Conservation (phyloP, 1,140 invertebrate genomes). For the Cardiocondyla obscurior region DNA sequence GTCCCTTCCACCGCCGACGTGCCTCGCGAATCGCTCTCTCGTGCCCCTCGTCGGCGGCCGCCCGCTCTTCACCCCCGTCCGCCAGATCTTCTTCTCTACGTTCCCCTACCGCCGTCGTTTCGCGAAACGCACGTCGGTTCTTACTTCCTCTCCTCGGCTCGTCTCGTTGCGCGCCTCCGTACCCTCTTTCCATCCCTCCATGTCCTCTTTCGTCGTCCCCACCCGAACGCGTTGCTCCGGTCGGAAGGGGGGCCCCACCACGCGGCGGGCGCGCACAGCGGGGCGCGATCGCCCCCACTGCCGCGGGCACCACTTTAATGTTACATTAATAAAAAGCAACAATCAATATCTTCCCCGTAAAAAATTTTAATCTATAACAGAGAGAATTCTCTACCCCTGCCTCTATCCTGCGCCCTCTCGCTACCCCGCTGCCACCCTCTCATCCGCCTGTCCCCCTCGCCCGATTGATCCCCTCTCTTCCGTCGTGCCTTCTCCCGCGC, state of each 20-base stretch:
- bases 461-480: constrained; percentile 3
- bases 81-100: constrained; percentile 36
- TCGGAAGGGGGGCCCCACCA: constrained; percentile 45
- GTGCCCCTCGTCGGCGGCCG: constrained; percentile 56
- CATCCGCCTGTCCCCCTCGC: neutral
- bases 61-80: neutral
- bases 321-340: constrained; percentile 84
- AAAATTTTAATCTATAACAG: constrained; percentile 84
- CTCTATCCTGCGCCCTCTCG: constrained; percentile 34
- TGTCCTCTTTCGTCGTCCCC: constrained; percentile 48
- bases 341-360: constrained; percentile 84
- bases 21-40: constrained; percentile 56
- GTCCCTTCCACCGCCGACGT: constrained; percentile 32
- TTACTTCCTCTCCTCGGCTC: constrained; percentile 50
- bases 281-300: constrained; percentile 66
- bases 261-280: constrained; percentile 20
- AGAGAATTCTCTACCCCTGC: constrained; percentile 75
- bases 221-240: constrained; percentile 52
- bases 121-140: constrained; percentile 54
- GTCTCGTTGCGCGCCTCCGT: constrained; percentile 49
- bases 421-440: neutral
- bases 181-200: constrained; percentile 13
- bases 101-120: constrained; percentile 37
- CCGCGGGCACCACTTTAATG: constrained; percentile 80
- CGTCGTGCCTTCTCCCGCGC: constrained; percentile 44